These are phyloP conservation scores for Dasysyrphus tricinctus DNA, from an alignment of 2,888 invertebrate genomes.

Conservation along the genomic window DNA sequence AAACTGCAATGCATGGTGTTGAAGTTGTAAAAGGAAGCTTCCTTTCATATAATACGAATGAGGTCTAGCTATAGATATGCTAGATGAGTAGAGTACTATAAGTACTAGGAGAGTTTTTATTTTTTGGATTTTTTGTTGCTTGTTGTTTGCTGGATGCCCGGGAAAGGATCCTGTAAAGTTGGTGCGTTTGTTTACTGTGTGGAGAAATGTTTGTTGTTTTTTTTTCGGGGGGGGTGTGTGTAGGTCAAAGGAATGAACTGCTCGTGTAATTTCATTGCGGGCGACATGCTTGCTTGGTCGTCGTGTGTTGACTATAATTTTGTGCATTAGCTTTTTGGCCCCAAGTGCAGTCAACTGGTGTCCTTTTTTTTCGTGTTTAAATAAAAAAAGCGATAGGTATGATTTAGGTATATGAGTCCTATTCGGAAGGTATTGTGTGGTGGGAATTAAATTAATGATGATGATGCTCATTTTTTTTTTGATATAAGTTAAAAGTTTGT, in stretches of 20 bases:
- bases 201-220: constrained; percentile 25
- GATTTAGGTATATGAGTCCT: neutral
- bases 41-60: neutral
- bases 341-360: constrained; percentile 69
- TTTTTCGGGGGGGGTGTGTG: neutral
- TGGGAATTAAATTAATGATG: constrained; percentile 47
- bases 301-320: constrained; percentile 60
- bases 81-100: constrained; percentile 7
- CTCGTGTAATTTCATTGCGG: constrained; percentile 60
- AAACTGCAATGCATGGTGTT: constrained; percentile 59
- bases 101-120: constrained; percentile 23
- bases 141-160: neutral
- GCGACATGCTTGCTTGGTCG: constrained; percentile 46
- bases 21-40: constrained; percentile 42
- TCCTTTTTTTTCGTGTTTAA: constrained; percentile 42
- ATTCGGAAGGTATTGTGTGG: constrained; percentile 12
- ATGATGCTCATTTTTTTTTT: neutral
- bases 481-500: constrained; percentile 12
- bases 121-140: neutral
- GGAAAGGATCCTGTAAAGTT: constrained; percentile 54
- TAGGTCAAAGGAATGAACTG: constrained; percentile 39
- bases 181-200: constrained; percentile 60
- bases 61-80: constrained; percentile 22
- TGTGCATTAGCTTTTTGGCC: constrained; percentile 64
- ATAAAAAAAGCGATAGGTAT: constrained; percentile 17